These are phyloP conservation scores for Columba livia DNA, from an alignment of 2,113 vertebrate species.

Conservation along the genomic window DNA sequence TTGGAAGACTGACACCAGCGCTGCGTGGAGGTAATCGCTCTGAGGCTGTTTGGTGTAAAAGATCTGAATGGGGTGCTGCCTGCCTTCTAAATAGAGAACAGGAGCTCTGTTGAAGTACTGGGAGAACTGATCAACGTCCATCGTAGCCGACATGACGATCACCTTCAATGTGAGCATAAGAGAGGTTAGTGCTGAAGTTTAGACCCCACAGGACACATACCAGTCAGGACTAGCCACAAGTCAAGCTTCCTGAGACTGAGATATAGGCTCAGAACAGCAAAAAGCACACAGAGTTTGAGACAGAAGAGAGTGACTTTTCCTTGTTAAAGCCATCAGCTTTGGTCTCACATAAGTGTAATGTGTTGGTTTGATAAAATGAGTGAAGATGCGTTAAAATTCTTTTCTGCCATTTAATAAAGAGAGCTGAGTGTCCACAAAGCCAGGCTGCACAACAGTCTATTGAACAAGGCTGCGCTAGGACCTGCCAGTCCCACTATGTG, in stretches of 20 bases:
- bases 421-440: not conserved
- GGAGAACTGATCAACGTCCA: conserved; percentile 97
- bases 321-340: not conserved
- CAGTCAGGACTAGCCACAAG: not conserved
- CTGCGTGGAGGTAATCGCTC: conserved; percentile 95
- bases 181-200: not conserved
- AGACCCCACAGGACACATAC: not conserved
- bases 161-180: conserved; percentile 71
- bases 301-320: not conserved
- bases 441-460: not conserved
- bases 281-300: not conserved
- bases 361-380: fast-evolving
- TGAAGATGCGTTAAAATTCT: not conserved
- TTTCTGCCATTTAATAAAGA: not conserved
- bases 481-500: not conserved
- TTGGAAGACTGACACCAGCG: conserved; percentile 92
- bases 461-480: fast-evolving
- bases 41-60: conserved; percentile 93
- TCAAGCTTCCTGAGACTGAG: not conserved
- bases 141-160: conserved; percentile 95
- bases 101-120: conserved; percentile 93
- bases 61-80: conserved; percentile 94
- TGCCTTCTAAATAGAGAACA: conserved; percentile 92
- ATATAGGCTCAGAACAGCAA: not conserved
- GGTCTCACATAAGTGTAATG: not conserved